Evolutionary conservation across 2,113 vertebrate species (phyloP).

Genomic region (Stercorarius parasiticus): DNA sequence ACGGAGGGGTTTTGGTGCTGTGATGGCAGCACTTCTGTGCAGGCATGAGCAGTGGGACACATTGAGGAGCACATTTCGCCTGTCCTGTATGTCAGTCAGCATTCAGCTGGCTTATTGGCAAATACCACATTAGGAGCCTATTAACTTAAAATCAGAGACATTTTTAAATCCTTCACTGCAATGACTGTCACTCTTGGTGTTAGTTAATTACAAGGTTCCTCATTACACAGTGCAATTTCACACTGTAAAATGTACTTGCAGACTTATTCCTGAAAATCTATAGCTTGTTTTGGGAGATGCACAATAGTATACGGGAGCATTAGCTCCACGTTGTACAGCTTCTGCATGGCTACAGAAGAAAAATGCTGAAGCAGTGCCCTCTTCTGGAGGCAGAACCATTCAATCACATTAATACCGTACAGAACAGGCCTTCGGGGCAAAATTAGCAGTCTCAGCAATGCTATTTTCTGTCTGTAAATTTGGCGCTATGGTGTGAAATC

Average conservation of each 20-base stretch:
- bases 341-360: background rate
- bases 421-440: background rate
- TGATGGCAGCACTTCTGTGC: background rate
- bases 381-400: background rate
- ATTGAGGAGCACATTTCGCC: background rate
- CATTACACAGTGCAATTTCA: background rate
- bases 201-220: background rate
- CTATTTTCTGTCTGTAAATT: background rate
- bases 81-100: background rate
- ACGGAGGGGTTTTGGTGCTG: background rate
- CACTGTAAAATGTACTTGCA: background rate
- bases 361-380: background rate
- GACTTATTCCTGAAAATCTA: background rate
- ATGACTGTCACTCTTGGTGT: background rate
- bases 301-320: background rate
- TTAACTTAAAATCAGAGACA: background rate
- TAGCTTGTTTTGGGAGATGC: background rate
- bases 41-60: background rate
- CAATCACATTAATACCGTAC: background rate
- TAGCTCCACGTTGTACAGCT: background rate
- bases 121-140: background rate
- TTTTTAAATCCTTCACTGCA: background rate
- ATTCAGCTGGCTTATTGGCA: background rate
- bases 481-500: background rate
- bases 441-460: background rate